Evolutionary conservation across 1,140 invertebrate species (phyloP), one percentile per base, ranked within the genome.

Genomic region (Drosophila punjabiensis): DNA sequence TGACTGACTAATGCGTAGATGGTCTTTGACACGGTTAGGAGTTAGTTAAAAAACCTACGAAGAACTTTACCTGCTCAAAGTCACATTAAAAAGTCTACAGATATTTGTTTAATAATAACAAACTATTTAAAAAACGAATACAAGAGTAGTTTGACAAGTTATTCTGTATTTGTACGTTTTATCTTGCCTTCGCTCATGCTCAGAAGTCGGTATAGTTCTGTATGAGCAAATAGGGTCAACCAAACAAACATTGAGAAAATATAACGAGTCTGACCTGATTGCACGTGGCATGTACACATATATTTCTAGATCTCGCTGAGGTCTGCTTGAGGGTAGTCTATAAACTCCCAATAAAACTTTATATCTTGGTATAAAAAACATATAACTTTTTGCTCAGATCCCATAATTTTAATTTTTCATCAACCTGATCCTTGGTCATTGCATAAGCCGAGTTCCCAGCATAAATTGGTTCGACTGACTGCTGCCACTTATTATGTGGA

Each of bases 401-500:
- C 30, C 32, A 14, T 16, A 35, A 24, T 20, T 37, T 20, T 16
- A 35, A 24, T 20, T 37, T 24, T 39, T 18, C 8, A 24, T 32
- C 53, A 45, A 66, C 63, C 28, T 30, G 30, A 20, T n/a, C 24
- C 1, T 33, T 24, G 18, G 20, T 30, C 13, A 56, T 47, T 60
- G 64, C 55, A 28, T 60, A 60, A 59, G 20, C 16, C 5, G 2
- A 32, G 11, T 16, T 53, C 28, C n/a, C 2, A 14, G 55, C 30
- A 58, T 45, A 35, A 45, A 43, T 56, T 41, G 53, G 16, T 16
- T 11, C 16, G 55, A 47, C 41, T 58, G 55, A 67, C 14, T 14
- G 16, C 60, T 20, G 60, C 53, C 32, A 43, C 20, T 56, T 65
- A 56, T 65, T 65, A 65, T 65, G 53, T 33, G 50, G 50, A 65